A percentile compares a stretch with the other conserved stretches of the same genome.
phyloP scores from a whole-genome alignment of 2,888 invertebrate species.

The Heteromyza rotundicornis region DNA sequence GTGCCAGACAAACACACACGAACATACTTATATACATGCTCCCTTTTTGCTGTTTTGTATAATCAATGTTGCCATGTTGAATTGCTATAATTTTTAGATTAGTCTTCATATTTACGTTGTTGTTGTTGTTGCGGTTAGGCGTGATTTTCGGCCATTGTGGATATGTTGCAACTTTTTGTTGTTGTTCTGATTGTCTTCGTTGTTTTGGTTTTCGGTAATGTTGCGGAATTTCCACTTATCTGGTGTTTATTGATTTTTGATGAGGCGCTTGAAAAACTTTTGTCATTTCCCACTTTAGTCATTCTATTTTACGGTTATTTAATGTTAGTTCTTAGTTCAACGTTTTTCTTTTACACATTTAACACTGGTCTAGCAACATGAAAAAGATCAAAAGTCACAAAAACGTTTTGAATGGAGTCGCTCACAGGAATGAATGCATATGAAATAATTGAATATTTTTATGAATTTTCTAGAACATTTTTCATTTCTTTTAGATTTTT shows the following conservation, averaged over 20 bases:
- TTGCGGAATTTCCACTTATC: constrained; percentile 18
- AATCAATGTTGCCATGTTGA: constrained; percentile 3
- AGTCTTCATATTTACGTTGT: background rate
- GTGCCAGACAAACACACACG: background rate
- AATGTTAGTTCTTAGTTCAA: no score
- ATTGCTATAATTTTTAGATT: constrained; percentile 6
- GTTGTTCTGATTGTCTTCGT: constrained; percentile 1
- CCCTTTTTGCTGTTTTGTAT: background rate
- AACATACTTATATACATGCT: background rate
- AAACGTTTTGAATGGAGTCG: no score
- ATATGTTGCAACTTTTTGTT: background rate
- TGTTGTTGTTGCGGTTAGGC: constrained; percentile 2
- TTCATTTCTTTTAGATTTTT: no score
- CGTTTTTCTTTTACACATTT: no score
- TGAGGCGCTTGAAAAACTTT: constrained; percentile 1
- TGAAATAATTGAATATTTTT: no score
- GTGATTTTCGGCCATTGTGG: constrained; percentile 8
- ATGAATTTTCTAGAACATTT: no score
- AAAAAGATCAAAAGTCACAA: no score
- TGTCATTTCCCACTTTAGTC: constrained; percentile 15
- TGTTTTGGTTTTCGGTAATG: constrained; percentile 13
- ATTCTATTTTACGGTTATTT: constrained; percentile 15
- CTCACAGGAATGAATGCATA: no score
- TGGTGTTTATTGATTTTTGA: constrained; percentile 6
- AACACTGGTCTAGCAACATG: no score